A percentile compares a stretch with the other conserved stretches of the same genome.
phyloP scores from a whole-genome alignment of 2,888 invertebrate genomes.

The Noctua fimbriata region DNA sequence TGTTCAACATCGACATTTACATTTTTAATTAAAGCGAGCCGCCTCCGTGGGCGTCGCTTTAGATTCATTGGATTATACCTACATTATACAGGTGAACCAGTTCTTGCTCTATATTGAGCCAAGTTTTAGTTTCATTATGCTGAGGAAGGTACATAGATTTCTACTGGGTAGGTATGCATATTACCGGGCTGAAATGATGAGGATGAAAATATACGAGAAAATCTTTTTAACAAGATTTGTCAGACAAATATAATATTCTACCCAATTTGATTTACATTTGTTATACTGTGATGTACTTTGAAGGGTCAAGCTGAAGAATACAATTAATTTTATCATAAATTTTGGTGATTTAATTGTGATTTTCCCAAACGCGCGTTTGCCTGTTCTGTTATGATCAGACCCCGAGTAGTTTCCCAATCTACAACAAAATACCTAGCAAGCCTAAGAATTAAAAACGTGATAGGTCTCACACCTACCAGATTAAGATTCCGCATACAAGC shows the following conservation, averaged over 20 bases:
- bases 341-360: not conserved
- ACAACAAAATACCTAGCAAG: not conserved
- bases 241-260: not conserved
- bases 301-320: not conserved
- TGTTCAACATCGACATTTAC: conserved; percentile 52
- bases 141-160: not conserved
- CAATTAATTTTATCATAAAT: not conserved
- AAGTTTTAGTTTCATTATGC: conserved; percentile 21
- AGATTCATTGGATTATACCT: conserved; percentile 43
- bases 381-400: not conserved
- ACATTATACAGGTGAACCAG: conserved; percentile 20
- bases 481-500: conserved; percentile 22
- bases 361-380: not conserved
- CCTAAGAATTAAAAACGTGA: conserved; percentile 18
- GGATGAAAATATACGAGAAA: too few species aligned
- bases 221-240: not conserved
- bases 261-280: not conserved
- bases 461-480: conserved; percentile 27
- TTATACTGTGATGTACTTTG: not conserved
- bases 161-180: not conserved
- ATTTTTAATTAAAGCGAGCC: conserved; percentile 58
- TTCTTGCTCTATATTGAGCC: conserved; percentile 17
- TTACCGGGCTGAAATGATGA: not conserved
- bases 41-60: conserved; percentile 43
- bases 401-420: not conserved